These are phyloP conservation scores for Phoxinus dragarum DNA, from an alignment of 2,797 vertebrate species.

Conservation along the genomic window DNA sequence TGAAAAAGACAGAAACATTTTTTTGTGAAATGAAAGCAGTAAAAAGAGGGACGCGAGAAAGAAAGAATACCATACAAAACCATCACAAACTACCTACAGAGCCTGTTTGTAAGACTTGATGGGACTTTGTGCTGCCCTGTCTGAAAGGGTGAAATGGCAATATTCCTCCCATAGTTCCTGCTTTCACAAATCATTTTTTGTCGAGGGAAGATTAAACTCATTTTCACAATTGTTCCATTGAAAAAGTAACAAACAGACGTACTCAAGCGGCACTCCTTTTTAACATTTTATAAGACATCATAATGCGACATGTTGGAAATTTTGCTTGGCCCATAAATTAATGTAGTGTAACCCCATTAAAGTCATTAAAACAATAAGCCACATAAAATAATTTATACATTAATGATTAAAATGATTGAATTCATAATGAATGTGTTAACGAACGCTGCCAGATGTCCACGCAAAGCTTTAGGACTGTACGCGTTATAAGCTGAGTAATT, in stretches of 20 bases:
- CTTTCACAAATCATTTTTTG: slow-evolving; percentile 11
- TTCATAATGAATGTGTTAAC: background rate
- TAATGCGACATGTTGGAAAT: background rate
- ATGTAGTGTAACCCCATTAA: background rate
- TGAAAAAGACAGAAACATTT: background rate
- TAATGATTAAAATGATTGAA: background rate
- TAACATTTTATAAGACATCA: background rate
- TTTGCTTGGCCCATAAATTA: background rate
- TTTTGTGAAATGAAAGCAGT: background rate
- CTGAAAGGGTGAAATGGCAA: slow-evolving; percentile 25
- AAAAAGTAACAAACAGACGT: slow-evolving; percentile 10
- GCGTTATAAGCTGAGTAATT: slow-evolving; percentile 15
- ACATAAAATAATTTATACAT: slow-evolving; percentile 2
- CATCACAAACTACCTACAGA: background rate
- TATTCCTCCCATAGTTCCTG: background rate
- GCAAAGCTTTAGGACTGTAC: background rate
- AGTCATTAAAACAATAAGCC: slow-evolving; percentile 27
- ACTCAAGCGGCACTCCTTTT: background rate
- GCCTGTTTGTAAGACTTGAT: background rate
- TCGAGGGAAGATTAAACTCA: background rate
- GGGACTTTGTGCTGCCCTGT: background rate
- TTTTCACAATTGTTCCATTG: slow-evolving; percentile 8
- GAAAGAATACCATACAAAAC: background rate
- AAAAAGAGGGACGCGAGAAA: background rate
- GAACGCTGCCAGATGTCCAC: background rate